Base-by-base conservation (phyloP, 2,888 invertebrate species). In the Molanna angustata region DNA sequence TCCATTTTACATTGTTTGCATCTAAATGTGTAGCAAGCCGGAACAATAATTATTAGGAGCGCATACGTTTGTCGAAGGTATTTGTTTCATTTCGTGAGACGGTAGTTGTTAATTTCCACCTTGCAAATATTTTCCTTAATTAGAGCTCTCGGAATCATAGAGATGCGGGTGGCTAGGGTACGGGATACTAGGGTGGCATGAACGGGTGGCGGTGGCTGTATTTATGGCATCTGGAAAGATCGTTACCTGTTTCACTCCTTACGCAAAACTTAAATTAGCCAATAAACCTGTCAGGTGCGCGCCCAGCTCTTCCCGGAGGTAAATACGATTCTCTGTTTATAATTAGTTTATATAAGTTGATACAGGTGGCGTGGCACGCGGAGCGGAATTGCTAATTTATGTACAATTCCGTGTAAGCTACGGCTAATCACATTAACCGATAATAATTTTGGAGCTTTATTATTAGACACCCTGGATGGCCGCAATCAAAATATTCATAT, bases 221-320 rank as follows among this genome's bases (percentile, higher is more conserved):
- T 58, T 58, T 56, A 58, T 58, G 55, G 55, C 61, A 63, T 62
- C 64, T 62, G 61, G 52, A 55, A 63, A 64, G 64, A 62, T 62
- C 62, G 59, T 64, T 64, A 65, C 68, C 68, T 71, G 71, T 71
- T 72, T 71, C 72, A 71, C 72, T 72, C 68, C 67, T 60, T 60
- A 69, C 69, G 69, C 72, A 75, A 76, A 76, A 76, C 74, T 76
- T 76, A 73, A 76, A 76, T 76, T 75, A 76, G 76, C 73, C 71
- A 71, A 76, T 76, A 76, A 76, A 76, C 71, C 74, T 75, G 74
- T 73, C 75, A 65, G 56, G 54, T 47, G 43, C 50, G 47, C 50
- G 52, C 48, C 54, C 59, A 35, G 52, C 50, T 47, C 54, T 47
- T 47, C 49, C 47, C 50, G 49, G 51, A 58, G 58, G 56, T 56